Base-by-base conservation (phyloP, 2,797 vertebrate species). In the Microcaecilia unicolor region DNA sequence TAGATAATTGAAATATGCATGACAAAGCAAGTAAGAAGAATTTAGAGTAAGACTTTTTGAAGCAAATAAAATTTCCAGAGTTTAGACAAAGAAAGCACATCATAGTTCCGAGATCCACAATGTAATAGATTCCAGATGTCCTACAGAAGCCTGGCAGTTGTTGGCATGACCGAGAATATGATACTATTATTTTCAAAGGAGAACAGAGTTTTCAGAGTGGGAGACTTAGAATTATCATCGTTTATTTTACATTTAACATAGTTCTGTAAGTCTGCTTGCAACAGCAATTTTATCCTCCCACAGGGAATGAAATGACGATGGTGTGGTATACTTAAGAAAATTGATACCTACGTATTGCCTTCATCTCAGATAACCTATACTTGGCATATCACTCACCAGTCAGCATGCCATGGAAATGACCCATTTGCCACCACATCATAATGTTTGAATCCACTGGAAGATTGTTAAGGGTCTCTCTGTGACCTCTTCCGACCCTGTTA, bases 301-400 rank as follows among this genome's bases (percentile, higher is more conserved):
- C 3, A 2, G 43, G 40, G 1, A 52, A 40, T 26, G 15, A 25
- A 42, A 33, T 18, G 17, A 34, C 16, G 31, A 33, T 27, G 6
- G 15, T 32, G n/a, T 26, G 6, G 13, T 21, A 11, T 41, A 33
- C 37, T 52, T 51, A 13, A n/a, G n/a, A n/a, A n/a, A 35, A 25
- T 34, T 8, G 25, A 30, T 10, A 31, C 5, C 5, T 24, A 11
- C 12, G 44, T 6, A 8, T 15, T 30, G 14, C 9, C 18, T 31
- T 18, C 22, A 21, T 25, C 20, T 15, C 19, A 35, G 10, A 28
- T 1, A 34, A 17, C 9, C 49, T 30, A 2, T 43, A 13, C 16
- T 44, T 34, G 37, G 12, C n/a, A 35, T 15, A 16, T 34, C 18
- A 34, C 20, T 7, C 64, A 27, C 28, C 18, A 33, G 57, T 35